Base-by-base conservation (phyloP, 2,797 vertebrate genomes). In the Syncerus caffer region DNA sequence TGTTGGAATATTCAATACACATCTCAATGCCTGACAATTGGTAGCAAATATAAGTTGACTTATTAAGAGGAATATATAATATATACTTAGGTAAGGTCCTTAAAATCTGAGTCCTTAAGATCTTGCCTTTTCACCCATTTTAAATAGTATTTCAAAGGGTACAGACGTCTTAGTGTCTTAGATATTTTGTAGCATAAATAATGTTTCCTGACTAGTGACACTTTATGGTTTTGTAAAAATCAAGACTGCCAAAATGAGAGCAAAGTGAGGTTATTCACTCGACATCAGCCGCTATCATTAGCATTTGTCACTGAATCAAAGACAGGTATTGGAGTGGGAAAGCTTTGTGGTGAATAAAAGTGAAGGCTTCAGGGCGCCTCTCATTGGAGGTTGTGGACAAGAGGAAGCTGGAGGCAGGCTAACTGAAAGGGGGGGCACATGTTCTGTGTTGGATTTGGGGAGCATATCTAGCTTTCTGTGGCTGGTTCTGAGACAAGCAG, bases 61-160 rank as follows among this genome's bases (percentile, higher is more conserved):
- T 89, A 85, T 55, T 57, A 29, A 67, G 42, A 67, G 19, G 13
- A 95, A 29, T 50, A 27, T n/a, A 17, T n/a, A 27, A 31, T 58
- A 23, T 71, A 27, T 25, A 82, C 51, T 21, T 51, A 13, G 12
- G 45, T 34, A 34, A 42, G 34, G 15, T 53, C 51, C 31, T 83
- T 76, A 50, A 90, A 51, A 80, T 80, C 11, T 21, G 76, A 80
- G 17, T 80, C n/a, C 76, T 82, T 67, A 45, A 82, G 83, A 50
- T 55, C 62, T 42, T 64, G 34, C 19, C 11, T 51, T 53, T 85
- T 17, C 19, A 60, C 1, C 7, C 4, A 21, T 87, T 90, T 83
- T 50, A 82, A 86, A 60, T 47, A 64, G 31, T 34, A 47, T 86
- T 55, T 90, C 74, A 62, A 76, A 89, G 11, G 47, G 76, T 87